phyloP scores from a whole-genome alignment of 30 jellyfish, hydroid and myxozoan genomes.

The Aurelia sp. region DNA sequence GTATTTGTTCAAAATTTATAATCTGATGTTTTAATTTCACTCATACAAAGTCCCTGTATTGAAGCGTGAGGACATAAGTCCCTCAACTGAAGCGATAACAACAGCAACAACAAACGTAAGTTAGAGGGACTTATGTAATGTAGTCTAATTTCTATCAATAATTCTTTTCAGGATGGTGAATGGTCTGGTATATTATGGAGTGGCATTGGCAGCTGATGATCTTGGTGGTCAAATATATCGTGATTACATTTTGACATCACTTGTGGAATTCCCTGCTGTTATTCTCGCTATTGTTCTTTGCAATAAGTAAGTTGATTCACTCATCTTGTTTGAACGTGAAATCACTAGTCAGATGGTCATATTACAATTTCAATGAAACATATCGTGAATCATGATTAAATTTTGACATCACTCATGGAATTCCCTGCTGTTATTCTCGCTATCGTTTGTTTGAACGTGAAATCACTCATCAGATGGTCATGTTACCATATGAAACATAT shows the following conservation, averaged over 20 bases:
- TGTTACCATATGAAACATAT: too few relatives aligned
- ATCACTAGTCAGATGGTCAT: too few relatives aligned
- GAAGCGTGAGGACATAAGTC: too few relatives aligned
- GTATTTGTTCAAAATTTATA: too few relatives aligned
- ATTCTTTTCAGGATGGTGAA: constrained; percentile 28
- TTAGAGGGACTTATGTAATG: too few relatives aligned
- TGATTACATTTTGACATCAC: constrained; percentile 48
- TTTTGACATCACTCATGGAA: not conserved
- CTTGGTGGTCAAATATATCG: constrained; percentile 70
- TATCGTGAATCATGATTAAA: too few relatives aligned
- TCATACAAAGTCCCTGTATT: too few relatives aligned
- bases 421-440: constrained; percentile 71
- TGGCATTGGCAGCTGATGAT: constrained; percentile 52
- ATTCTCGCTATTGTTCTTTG: constrained; percentile 34
- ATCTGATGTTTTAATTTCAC: too few relatives aligned
- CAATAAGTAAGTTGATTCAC: constrained; percentile 36
- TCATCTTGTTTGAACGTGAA: too few relatives aligned
- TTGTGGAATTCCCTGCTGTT: constrained; percentile 66
- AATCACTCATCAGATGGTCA: not conserved
- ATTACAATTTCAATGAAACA: too few relatives aligned
- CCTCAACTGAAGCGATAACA: too few relatives aligned
- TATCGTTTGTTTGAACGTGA: not conserved
- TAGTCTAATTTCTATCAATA: not conserved
- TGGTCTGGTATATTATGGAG: constrained; percentile 52
- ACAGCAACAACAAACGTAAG: too few relatives aligned